These are phyloP conservation scores for Caenorhabditis japonica DNA, from an alignment of 2,888 invertebrate genomes.

Conservation along the genomic window DNA sequence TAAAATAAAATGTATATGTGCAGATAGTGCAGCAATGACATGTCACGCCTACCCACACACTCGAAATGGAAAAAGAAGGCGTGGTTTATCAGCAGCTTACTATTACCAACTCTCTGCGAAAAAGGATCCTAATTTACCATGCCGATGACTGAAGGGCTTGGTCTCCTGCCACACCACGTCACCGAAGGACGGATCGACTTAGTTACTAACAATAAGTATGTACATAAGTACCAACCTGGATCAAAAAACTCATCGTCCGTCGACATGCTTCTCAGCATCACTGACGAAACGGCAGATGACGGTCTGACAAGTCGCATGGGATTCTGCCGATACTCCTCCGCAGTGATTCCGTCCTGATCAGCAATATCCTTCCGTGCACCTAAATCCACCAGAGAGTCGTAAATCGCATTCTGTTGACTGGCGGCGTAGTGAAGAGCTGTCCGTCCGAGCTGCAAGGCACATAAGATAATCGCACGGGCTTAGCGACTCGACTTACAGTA, in stretches of 20 bases:
- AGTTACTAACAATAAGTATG: too few relatives aligned
- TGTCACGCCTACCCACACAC: too few relatives aligned
- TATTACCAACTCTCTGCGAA: too few relatives aligned
- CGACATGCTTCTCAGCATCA: slow-evolving; percentile 57
- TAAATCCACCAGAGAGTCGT: slow-evolving; percentile 74
- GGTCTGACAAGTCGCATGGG: slow-evolving; percentile 67
- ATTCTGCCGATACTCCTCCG: slow-evolving; percentile 62
- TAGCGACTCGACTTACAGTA: too few relatives aligned
- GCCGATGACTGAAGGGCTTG: too few relatives aligned
- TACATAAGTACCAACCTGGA: slow-evolving; percentile 66
- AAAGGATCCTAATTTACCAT: too few relatives aligned
- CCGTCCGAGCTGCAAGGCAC: slow-evolving; percentile 66
- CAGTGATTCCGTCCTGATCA: slow-evolving; percentile 74
- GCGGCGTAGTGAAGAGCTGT: slow-evolving; percentile 75
- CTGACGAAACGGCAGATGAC: slow-evolving; percentile 62
- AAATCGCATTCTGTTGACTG: slow-evolving; percentile 75
- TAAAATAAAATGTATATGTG: too few relatives aligned
- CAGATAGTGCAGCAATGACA: too few relatives aligned
- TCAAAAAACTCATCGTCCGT: slow-evolving; percentile 70
- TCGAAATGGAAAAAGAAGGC: too few relatives aligned
- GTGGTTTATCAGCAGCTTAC: too few relatives aligned
- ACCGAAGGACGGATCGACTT: too few relatives aligned
- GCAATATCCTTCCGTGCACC: slow-evolving; percentile 69
- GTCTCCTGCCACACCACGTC: too few relatives aligned
- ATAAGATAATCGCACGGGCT: slow-evolving; percentile 15